These are phyloP conservation scores for Himalopsyche anomala DNA, from an alignment of 2,888 invertebrate genomes.

Conservation along the genomic window DNA sequence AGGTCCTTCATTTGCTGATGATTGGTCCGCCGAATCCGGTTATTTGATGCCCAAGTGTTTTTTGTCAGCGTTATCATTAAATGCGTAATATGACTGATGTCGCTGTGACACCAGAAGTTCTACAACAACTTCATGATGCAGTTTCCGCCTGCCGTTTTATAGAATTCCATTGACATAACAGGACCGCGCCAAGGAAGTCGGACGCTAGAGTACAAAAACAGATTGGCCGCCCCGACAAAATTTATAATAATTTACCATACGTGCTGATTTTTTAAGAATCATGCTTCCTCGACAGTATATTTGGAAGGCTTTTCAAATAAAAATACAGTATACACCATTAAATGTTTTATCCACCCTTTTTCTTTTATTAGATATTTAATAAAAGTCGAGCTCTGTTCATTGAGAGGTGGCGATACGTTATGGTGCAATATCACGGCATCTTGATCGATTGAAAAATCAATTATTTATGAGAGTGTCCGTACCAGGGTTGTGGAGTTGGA, in stretches of 20 bases:
- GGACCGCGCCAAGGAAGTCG: background rate
- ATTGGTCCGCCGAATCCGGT: constrained; percentile 8
- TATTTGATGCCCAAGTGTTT: background rate
- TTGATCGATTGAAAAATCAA: no score
- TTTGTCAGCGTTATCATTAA: background rate
- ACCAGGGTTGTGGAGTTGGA: no score
- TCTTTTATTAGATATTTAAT: no score
- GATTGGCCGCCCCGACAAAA: background rate
- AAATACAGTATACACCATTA: no score
- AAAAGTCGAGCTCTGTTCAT: no score
- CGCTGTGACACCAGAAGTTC: background rate
- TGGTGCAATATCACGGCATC: no score
- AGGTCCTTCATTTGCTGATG: constrained; percentile 3
- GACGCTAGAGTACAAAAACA: background rate
- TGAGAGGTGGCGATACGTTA: no score
- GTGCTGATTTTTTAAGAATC: no score
- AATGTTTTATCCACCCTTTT: no score
- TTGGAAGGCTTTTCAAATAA: no score
- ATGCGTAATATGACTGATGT: constrained; percentile 1
- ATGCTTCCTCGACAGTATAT: no score
- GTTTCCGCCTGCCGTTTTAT: background rate
- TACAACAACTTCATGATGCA: background rate
- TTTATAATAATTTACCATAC: background rate
- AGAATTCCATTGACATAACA: background rate
- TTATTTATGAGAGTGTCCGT: no score